Evolutionary conservation across 2,888 invertebrate species (phyloP), one percentile per base, ranked within the genome.

Genomic region (Colostygia pectinataria): DNA sequence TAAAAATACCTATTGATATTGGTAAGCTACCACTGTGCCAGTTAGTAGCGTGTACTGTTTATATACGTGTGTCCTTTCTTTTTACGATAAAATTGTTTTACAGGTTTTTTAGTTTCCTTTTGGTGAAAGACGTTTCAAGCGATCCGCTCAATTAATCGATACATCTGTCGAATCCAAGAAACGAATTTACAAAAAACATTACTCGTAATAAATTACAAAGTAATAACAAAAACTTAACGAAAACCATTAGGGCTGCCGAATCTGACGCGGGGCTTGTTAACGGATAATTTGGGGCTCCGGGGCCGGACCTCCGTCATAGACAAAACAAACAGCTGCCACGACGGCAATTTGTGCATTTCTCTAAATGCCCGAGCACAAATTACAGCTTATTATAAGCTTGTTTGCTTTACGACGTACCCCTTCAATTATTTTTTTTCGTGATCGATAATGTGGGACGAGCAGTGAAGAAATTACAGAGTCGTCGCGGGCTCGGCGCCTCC

Each of bases 331-430:
- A 89, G 85, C 90, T 89, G 89, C 89, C 84, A 64, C 75, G 62
- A 73, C 68, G 65, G 83, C 83, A 87, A 89, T 88, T 89, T 88
- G 86, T 84, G 85, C 88, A 88, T 89, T 89, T 89, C 89, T 89
- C 89, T 89, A 89, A 90, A 89, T 89, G 90, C 85, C 82, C 85
- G 82, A 82, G 77, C 88, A 86, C 89, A 89, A 90, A 90, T 90
- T 90, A 90, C 81, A 90, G 73, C 90, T 90, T 90, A 90, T 90
- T 90, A 89, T 90, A 89, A 89, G 89, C 89, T 89, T 90, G 90
- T 90, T 90, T 90, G 90, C 89, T 89, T 90, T 90, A 87, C 87
- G 88, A 87, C 87, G 85, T 75, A 83, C 87, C 87, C 89, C 89
- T 75, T 80, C 87, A 90, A 89, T 90, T 89, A 89, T 83, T 83